Percentiles rank a stretch among this genome's conserved stretches.
phyloP scores from a whole-genome alignment of 2,113 vertebrate species.

The Bos javanicus region DNA sequence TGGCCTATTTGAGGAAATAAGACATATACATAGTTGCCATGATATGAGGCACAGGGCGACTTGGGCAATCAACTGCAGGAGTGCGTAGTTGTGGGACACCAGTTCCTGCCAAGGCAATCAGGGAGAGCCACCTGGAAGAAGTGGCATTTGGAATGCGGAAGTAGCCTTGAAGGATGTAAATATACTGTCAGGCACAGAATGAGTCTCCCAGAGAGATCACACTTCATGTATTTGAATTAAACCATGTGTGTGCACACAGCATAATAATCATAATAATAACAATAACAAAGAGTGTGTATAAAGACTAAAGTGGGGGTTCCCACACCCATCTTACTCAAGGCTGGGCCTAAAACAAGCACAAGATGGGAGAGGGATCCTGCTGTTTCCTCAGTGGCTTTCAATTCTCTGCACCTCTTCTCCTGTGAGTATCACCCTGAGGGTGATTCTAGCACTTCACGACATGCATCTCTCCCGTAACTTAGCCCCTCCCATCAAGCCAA shows the following conservation, averaged over 20 bases:
- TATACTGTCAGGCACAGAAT: background rate
- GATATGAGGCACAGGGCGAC: background rate
- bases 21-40: background rate
- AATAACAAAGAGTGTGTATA: background rate
- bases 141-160: background rate
- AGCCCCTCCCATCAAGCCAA: slow-evolving; percentile 12
- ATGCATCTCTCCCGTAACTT: background rate
- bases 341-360: background rate
- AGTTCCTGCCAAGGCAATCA: background rate
- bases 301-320: background rate
- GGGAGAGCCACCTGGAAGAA: slow-evolving; percentile 1
- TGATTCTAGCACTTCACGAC: background rate
- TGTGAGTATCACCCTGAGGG: slow-evolving; percentile 1
- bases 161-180: background rate
- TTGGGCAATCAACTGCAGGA: background rate
- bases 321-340: background rate
- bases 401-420: background rate
- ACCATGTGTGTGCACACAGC: background rate
- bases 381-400: background rate
- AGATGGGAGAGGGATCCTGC: background rate
- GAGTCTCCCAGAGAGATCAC: background rate
- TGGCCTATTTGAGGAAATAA: background rate
- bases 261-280: background rate
- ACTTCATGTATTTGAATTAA: background rate
- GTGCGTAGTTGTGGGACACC: background rate